Conservation (phyloP, 2,888 invertebrate species). For the Biston betularia region DNA sequence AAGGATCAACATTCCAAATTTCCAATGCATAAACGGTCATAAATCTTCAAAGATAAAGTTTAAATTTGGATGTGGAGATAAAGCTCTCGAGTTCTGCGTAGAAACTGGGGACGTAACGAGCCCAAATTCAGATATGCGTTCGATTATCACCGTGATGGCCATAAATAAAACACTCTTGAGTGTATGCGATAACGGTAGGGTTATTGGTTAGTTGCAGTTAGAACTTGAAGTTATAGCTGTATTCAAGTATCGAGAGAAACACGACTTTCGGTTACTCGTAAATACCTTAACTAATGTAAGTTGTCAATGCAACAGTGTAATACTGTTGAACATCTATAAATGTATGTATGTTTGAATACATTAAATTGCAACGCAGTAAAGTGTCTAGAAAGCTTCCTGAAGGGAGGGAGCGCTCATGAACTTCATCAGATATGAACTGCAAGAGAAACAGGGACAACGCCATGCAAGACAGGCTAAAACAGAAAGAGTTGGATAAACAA, state of each 20-base stretch:
- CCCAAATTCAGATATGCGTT: slow-evolving; percentile 59
- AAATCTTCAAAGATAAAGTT: slow-evolving; percentile 22
- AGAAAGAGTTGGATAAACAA: background rate
- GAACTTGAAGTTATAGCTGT: slow-evolving; percentile 20
- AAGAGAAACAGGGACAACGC: slow-evolving; percentile 2
- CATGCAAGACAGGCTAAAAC: background rate
- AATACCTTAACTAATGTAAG: slow-evolving; percentile 7
- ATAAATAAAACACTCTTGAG: slow-evolving; percentile 70
- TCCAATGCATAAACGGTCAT: slow-evolving; percentile 23
- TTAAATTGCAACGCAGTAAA: slow-evolving; percentile 33
- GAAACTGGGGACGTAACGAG: slow-evolving; percentile 47
- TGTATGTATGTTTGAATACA: slow-evolving; percentile 20
- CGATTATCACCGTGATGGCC: slow-evolving; percentile 63
- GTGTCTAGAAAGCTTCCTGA: slow-evolving; percentile 26
- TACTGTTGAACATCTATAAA: background rate
- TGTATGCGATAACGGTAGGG: slow-evolving; percentile 62
- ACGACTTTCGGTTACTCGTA: slow-evolving; percentile 8
- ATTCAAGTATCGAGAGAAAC: slow-evolving; percentile 8
- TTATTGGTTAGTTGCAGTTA: slow-evolving; percentile 53
- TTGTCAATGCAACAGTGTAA: slow-evolving; percentile 21
- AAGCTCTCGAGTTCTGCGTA: slow-evolving; percentile 31
- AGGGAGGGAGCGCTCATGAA: slow-evolving; percentile 4
- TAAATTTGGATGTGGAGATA: slow-evolving; percentile 20
- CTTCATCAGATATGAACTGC: slow-evolving; percentile 4
- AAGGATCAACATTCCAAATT: background rate